Evolutionary conservation across 2,113 vertebrate species (phyloP), one percentile per base, ranked within the genome.

Genomic region (Prunella fulvescens): DNA sequence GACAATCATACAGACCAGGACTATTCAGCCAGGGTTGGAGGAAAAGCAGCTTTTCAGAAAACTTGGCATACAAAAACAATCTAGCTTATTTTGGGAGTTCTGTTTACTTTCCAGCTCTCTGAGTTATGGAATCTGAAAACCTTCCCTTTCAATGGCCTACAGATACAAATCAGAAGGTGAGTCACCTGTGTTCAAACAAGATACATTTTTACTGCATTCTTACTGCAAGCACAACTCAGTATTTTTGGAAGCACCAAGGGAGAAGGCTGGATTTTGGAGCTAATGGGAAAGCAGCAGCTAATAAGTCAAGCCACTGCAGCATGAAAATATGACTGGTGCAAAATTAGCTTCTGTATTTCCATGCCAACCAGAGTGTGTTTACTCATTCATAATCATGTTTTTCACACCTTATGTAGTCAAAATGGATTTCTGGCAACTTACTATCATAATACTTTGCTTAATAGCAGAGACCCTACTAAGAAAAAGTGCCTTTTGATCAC

Each of bases 301-400:
- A 93, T 93, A 92, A 96, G 61, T 45, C 65, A 95, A 92, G 65
- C 40, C 86, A 85, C 48, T 86, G 53, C 69, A 92, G 77, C 15
- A 6, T 91, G 86, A 92, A 95, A 94, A 96, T 57, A 53, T 28
- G 70, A 96, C 91, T 89, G 77, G 25, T 87, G 53, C 70, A 92
- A 96, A 93, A 93, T 93, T 89, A 95, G 77, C 57, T 96, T 60
- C 86, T 53, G 31, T 35, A 93, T 87, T 91, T 93, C 78, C 76
- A 87, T 11, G 17, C 89, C 81, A 95, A 58, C 60, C 48, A 72
- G 33, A 71, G 53, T 26, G 23, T 81, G 42, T 78, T 91, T 89
- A 87, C 37, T 95, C 83, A 89, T 82, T 89, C 81, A 84, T 65
- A 96, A 95, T 95, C 81, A 91, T 86, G 57, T 47, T 92, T 96